These are phyloP conservation scores for Elaphurus davidianus DNA, from an alignment of 2,113 vertebrate genomes.

Conservation along the genomic window DNA sequence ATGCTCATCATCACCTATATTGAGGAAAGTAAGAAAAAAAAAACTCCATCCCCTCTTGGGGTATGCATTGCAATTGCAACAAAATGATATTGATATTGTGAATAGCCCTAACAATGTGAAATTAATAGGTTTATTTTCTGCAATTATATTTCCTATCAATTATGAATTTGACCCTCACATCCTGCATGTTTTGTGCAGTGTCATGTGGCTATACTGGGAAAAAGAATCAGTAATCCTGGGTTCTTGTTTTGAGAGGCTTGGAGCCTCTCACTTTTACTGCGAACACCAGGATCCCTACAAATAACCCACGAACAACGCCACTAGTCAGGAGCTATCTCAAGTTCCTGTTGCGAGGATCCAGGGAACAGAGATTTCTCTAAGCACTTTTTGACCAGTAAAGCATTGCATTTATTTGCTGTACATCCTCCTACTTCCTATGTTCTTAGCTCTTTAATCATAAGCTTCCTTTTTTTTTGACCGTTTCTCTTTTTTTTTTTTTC, in stretches of 20 bases:
- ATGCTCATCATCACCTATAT: not conserved
- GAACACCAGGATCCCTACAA: not conserved
- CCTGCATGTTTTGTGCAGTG: not conserved
- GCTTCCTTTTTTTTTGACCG: not conserved
- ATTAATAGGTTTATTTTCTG: not conserved
- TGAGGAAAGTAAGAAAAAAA: not conserved
- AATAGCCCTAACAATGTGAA: not conserved
- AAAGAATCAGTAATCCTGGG: not conserved
- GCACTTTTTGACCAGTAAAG: not conserved
- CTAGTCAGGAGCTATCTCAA: not conserved
- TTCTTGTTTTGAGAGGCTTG: not conserved
- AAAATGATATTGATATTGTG: not conserved
- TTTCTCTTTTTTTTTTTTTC: not conserved
- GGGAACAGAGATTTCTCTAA: not conserved
- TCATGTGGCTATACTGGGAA: not conserved
- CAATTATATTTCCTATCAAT: not conserved
- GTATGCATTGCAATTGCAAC: not conserved
- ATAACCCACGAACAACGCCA: not conserved
- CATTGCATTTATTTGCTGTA: not conserved
- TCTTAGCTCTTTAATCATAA: not conserved
- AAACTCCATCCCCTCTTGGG: not conserved
- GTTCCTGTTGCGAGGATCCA: not conserved
- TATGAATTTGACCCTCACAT: not conserved
- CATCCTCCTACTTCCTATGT: not conserved
- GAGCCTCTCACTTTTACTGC: accelerated